Evolutionary conservation across 2,888 invertebrate genomes (phyloP).

Genomic region (Salticus scenicus): DNA sequence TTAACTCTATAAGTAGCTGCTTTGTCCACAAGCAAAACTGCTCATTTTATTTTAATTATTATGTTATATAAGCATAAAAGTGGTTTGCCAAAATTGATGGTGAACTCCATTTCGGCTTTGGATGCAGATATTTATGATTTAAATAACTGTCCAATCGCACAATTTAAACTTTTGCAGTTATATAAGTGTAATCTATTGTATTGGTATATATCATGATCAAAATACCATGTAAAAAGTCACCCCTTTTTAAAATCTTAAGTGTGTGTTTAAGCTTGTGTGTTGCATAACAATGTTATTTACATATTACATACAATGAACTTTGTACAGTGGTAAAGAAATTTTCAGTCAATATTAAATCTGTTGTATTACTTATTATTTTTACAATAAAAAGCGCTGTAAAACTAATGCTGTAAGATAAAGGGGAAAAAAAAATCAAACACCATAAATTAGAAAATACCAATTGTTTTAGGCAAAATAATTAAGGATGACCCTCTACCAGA

Average conservation of each 20-base stretch:
- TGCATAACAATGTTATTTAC: not conserved
- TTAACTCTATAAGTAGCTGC: conserved; percentile 64
- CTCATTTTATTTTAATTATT: conserved; percentile 47
- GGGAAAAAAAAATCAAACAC: too few relatives aligned
- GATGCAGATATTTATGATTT: conserved; percentile 51
- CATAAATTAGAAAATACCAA: too few relatives aligned
- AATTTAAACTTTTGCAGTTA: conserved; percentile 44
- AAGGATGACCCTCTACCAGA: too few relatives aligned
- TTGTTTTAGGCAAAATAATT: too few relatives aligned
- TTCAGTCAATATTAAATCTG: too few relatives aligned
- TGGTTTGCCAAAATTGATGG: conserved; percentile 48
- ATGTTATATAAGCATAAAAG: conserved; percentile 25
- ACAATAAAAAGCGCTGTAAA: too few relatives aligned
- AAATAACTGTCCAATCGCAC: conserved; percentile 67
- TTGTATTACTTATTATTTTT: too few relatives aligned
- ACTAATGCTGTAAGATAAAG: too few relatives aligned
- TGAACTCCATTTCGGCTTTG: conserved; percentile 34
- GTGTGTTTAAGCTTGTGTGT: not conserved
- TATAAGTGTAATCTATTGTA: conserved; percentile 12
- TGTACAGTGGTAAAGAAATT: too few relatives aligned
- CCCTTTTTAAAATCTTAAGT: not conserved
- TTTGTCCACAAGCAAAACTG: conserved; percentile 55
- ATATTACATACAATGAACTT: too few relatives aligned
- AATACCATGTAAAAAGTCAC: not conserved
- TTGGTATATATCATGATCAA: conserved; percentile 1